Evolutionary conservation across 64 coral and sea anemone genomes (phyloP).

Genomic region (Acropora yongei): DNA sequence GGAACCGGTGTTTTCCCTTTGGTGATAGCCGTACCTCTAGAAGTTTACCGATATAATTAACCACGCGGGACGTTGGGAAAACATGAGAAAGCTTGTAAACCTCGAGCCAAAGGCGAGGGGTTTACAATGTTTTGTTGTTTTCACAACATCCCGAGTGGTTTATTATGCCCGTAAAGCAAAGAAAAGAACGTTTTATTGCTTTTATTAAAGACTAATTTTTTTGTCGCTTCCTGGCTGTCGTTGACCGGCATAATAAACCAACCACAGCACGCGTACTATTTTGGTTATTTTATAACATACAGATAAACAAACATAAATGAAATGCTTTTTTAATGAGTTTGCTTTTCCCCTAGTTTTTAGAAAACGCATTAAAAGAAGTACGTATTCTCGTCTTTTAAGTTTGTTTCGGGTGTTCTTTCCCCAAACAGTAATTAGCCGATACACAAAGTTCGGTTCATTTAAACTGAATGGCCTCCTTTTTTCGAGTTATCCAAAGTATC

Average conservation of each 20-base stretch:
- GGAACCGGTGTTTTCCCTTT: too few relatives aligned
- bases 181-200: too few relatives aligned
- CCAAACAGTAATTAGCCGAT: slow-evolving; percentile 10
- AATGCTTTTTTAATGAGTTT: background rate
- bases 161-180: too few relatives aligned
- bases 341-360: too few relatives aligned
- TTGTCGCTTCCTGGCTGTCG: background rate
- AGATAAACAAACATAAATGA: slow-evolving; percentile 7
- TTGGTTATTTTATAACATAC: background rate
- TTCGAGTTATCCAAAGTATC: slow-evolving; percentile 12
- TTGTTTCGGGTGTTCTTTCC: background rate
- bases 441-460: background rate
- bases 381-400: background rate
- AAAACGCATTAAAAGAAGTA: too few relatives aligned
- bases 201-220: too few relatives aligned
- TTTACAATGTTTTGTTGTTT: slow-evolving; percentile 10
- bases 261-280: slow-evolving; percentile 6
- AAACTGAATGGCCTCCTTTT: background rate
- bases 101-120: background rate
- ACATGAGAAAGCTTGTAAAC: slow-evolving; percentile 10
- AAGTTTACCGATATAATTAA: background rate
- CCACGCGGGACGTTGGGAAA: background rate
- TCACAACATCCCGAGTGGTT: too few relatives aligned
- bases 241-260: background rate
- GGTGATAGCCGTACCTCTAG: too few relatives aligned